These are phyloP conservation scores for Lucilia sericata DNA, from an alignment of 1,140 invertebrate species.

Conservation along the genomic window DNA sequence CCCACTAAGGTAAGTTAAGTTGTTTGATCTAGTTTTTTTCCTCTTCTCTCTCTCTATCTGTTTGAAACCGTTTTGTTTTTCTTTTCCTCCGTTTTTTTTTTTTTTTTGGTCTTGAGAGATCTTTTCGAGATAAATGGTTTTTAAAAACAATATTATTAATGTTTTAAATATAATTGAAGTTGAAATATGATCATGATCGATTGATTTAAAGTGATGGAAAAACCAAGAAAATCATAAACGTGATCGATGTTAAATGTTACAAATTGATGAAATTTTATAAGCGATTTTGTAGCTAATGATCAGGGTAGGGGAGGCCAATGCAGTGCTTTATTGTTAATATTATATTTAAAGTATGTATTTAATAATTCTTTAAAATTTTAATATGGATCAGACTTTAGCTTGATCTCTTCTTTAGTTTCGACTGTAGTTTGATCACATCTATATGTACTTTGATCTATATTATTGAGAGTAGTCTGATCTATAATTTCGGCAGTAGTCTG, in stretches of 20 bases:
- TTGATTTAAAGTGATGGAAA: conserved; percentile 23
- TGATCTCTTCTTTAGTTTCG: no score
- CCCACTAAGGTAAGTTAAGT: conserved; percentile 58
- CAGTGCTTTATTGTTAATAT: no score
- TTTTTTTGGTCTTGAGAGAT: not conserved
- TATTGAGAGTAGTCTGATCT: no score
- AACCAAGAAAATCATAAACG: not conserved
- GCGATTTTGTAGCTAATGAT: not conserved
- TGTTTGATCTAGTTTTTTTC: not conserved
- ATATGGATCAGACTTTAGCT: no score
- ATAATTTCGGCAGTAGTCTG: no score
- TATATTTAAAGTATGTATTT: no score
- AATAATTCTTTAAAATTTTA: no score
- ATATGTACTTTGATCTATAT: no score
- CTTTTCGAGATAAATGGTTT: conserved; percentile 8
- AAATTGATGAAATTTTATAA: not conserved
- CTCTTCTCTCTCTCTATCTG: no score
- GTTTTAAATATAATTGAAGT: conserved; percentile 8
- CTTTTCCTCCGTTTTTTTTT: not conserved
- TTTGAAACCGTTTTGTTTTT: not conserved
- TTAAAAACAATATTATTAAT: conserved; percentile 8
- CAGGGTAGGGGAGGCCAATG: no score
- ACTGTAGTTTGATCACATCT: no score
- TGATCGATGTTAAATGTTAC: conserved; percentile 6
- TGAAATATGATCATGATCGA: conserved; percentile 26